Conservation (phyloP, 2,888 invertebrate genomes). For the Therioaphis trifolii region DNA sequence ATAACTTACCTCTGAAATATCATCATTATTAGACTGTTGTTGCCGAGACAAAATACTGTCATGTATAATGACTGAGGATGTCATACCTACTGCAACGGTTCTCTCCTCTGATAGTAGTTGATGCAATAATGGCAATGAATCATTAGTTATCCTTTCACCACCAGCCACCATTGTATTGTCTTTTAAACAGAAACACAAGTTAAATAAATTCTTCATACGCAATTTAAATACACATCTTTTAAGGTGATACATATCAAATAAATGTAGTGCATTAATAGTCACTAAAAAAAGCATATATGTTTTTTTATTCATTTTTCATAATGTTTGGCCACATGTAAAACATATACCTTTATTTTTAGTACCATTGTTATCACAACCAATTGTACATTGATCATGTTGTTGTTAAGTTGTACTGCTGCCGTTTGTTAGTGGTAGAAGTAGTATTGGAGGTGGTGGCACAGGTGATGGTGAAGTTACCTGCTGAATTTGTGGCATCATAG, state of each 20-base stretch:
- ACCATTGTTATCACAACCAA: background rate
- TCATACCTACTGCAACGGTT: background rate
- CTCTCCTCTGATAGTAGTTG: background rate
- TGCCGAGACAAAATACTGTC: background rate
- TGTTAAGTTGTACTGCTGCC: conserved; percentile 11
- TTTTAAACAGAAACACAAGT: background rate
- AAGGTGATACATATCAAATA: background rate
- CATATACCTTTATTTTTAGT: background rate
- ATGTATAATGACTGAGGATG: background rate
- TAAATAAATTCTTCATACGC: background rate
- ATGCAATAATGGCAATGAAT: background rate
- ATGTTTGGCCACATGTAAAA: background rate
- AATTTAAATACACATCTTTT: background rate
- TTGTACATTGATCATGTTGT: background rate
- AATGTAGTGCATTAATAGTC: background rate
- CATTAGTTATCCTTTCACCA: background rate
- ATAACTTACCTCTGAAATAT: background rate
- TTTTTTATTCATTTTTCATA: background rate
- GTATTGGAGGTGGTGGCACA: background rate
- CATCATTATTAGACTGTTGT: background rate
- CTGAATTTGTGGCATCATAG: background rate
- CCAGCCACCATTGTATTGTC: background rate
- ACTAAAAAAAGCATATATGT: background rate
- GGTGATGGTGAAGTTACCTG: background rate
- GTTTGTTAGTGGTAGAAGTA: background rate